phyloP scores from a whole-genome alignment of 2,888 invertebrate genomes.

The Drosophila setosimentum region DNA sequence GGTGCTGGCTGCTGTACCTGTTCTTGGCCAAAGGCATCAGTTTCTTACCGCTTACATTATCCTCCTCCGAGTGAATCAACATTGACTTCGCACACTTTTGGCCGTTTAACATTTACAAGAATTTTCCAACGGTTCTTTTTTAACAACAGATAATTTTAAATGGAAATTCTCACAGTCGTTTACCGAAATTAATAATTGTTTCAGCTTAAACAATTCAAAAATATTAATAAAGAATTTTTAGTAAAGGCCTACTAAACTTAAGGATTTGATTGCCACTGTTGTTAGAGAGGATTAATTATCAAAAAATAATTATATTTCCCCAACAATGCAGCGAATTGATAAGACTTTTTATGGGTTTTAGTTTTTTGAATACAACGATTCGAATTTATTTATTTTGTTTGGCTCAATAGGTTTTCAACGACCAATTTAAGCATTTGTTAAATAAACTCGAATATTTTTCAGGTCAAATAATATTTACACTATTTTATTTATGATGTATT shows the following conservation, averaged over 20 bases:
- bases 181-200: conserved; percentile 62
- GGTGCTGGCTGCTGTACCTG: conserved; percentile 36
- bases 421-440: background rate
- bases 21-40: conserved; percentile 12
- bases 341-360: background rate
- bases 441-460: background rate
- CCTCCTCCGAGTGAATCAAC: conserved; percentile 58
- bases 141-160: conserved; percentile 73
- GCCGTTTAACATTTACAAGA: conserved; percentile 53
- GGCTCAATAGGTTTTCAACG: background rate
- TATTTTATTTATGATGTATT: background rate
- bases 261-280: background rate
- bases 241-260: conserved; percentile 52
- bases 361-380: background rate
- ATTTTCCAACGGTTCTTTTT: conserved; percentile 45
- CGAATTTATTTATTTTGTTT: background rate
- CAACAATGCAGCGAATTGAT: background rate
- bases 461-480: background rate
- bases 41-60: conserved; percentile 21
- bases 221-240: conserved; percentile 19
- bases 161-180: conserved; percentile 60
- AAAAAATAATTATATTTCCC: background rate
- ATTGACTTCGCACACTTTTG: conserved; percentile 40
- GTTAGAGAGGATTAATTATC: background rate
- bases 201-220: conserved; percentile 37